phyloP scores from a whole-genome alignment of 2,888 invertebrate species.

The Thyatira batis region DNA sequence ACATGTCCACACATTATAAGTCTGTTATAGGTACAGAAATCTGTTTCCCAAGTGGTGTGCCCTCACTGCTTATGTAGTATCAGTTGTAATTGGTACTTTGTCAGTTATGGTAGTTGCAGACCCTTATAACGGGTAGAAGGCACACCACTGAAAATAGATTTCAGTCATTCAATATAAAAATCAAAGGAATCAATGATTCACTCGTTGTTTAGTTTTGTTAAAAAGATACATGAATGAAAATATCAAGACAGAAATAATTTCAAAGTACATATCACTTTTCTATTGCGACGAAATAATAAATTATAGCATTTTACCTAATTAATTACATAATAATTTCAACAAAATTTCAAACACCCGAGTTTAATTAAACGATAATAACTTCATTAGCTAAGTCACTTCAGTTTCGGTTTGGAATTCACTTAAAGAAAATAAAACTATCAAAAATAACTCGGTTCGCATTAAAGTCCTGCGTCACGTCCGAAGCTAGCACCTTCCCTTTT shows the following conservation, averaged over 20 bases:
- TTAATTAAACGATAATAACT: constrained; percentile 71
- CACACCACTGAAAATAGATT: too few species aligned
- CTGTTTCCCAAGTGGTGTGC: constrained; percentile 38
- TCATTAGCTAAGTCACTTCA: constrained; percentile 78
- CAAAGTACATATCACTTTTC: constrained; percentile 74
- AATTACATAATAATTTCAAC: constrained; percentile 82
- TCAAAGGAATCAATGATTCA: constrained; percentile 25
- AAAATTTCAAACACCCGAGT: constrained; percentile 79
- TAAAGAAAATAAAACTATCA: constrained; percentile 81
- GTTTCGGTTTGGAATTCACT: constrained; percentile 77
- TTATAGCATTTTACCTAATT: constrained; percentile 77
- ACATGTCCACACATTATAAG: constrained; percentile 65
- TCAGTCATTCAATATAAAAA: neutral
- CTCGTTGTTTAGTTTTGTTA: constrained; percentile 56
- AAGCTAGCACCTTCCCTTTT: constrained; percentile 82
- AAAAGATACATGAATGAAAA: constrained; percentile 64
- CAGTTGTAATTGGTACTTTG: neutral
- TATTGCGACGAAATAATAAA: constrained; percentile 78
- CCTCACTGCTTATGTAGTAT: constrained; percentile 19
- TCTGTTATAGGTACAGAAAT: constrained; percentile 38
- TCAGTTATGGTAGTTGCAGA: too few species aligned
- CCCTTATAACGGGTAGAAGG: too few species aligned
- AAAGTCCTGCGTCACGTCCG: constrained; percentile 80
- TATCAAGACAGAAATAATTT: constrained; percentile 82
- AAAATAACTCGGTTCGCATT: constrained; percentile 81